Conservation (phyloP, 2,113 vertebrate species). For the Accipiter cooperii region DNA sequence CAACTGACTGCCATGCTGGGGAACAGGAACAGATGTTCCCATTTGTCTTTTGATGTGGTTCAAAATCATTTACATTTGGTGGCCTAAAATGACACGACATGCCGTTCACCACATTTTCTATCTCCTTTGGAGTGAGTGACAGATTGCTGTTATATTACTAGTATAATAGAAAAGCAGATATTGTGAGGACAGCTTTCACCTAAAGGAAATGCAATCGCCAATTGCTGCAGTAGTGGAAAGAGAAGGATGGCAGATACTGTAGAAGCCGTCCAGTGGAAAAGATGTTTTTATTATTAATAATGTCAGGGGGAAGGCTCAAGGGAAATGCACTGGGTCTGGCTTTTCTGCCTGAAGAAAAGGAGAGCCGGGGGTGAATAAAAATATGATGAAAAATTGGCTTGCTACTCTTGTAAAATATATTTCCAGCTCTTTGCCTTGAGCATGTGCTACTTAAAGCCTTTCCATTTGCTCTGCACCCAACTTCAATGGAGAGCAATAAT, state of each 20-base stretch:
- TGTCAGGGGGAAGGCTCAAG: background rate
- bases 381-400: background rate
- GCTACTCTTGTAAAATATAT: background rate
- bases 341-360: background rate
- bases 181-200: constrained; percentile 8
- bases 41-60: constrained; percentile 56
- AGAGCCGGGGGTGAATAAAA: background rate
- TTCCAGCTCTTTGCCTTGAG: constrained; percentile 6
- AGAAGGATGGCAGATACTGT: background rate
- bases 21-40: constrained; percentile 59
- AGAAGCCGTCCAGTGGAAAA: background rate
- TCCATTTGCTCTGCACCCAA: background rate
- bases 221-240: background rate
- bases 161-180: background rate
- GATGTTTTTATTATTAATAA: constrained; percentile 26
- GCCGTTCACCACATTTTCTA: background rate
- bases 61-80: constrained; percentile 57
- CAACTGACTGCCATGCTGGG: background rate
- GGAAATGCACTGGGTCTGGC: background rate
- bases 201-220: background rate
- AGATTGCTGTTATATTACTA: constrained; percentile 39
- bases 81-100: constrained; percentile 23
- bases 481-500: background rate
- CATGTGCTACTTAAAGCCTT: background rate
- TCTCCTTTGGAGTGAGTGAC: constrained; percentile 38